phyloP scores from a whole-genome alignment of 2,888 invertebrate genomes.

The Diarsia rubi region DNA sequence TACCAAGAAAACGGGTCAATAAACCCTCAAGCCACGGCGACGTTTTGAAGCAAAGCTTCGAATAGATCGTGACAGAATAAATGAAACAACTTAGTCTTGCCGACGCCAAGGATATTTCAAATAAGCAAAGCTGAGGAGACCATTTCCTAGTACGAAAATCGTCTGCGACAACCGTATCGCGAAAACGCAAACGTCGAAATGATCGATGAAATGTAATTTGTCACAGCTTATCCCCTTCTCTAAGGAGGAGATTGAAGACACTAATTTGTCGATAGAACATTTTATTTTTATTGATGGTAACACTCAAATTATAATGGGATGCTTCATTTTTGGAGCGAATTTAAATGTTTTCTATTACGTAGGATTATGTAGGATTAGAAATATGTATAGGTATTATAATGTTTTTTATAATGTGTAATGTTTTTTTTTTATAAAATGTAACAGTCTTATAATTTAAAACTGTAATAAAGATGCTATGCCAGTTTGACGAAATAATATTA shows the following conservation, averaged over 20 bases:
- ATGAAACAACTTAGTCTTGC: constrained; percentile 51
- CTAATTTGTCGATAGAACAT: constrained; percentile 49
- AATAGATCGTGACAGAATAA: constrained; percentile 32
- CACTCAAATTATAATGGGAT: constrained; percentile 15
- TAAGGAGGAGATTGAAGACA: constrained; percentile 49
- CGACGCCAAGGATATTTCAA: constrained; percentile 42
- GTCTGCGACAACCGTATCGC: constrained; percentile 35
- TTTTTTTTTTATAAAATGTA: neutral
- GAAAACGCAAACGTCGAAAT: constrained; percentile 45
- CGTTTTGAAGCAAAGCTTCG: constrained; percentile 29
- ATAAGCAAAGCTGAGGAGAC: constrained; percentile 22
- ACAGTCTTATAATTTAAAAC: neutral
- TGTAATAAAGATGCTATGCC: neutral
- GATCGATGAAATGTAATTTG: constrained; percentile 70
- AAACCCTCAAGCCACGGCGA: constrained; percentile 23
- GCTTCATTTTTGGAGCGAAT: neutral
- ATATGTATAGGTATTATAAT: neutral
- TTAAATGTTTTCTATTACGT: neutral
- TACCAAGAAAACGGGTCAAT: constrained; percentile 26
- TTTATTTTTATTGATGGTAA: constrained; percentile 57
- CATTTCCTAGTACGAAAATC: constrained; percentile 35
- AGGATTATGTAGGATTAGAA: neutral
- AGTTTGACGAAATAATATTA: neutral
- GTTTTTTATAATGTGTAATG: too few relatives aligned
- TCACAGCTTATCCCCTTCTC: constrained; percentile 62